phyloP scores from a whole-genome alignment of 2,797 vertebrate genomes.

The Ctenopoma kingsleyae region DNA sequence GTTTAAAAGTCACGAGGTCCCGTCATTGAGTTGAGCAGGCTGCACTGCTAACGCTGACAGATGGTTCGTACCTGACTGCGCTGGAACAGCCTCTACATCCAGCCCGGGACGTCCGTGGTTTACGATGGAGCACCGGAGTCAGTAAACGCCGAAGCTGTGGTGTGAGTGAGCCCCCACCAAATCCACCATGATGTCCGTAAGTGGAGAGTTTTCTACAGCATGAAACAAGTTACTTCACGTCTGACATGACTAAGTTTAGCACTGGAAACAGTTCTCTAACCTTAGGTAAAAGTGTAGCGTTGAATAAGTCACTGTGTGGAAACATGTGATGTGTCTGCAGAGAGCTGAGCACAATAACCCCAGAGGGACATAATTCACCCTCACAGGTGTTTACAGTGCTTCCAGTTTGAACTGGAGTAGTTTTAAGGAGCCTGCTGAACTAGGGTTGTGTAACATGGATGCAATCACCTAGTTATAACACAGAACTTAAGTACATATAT shows the following conservation, averaged over 20 bases:
- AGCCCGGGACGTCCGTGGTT: background rate
- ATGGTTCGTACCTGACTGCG: background rate
- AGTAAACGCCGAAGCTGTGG: background rate
- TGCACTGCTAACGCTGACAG: background rate
- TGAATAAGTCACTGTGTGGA: background rate
- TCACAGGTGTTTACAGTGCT: background rate
- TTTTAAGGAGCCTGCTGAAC: background rate
- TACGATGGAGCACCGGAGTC: constrained; percentile 18
- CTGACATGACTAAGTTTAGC: background rate
- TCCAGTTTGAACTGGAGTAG: too few relatives aligned
- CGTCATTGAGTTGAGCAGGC: background rate
- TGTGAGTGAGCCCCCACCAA: background rate
- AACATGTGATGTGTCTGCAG: background rate
- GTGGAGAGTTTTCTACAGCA: constrained; percentile 17
- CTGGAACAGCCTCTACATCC: background rate
- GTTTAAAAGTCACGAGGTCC: constrained; percentile 35
- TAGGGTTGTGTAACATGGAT: too few relatives aligned
- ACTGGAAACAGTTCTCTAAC: background rate
- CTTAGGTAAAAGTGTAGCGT: background rate
- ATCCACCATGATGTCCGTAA: constrained; percentile 70
- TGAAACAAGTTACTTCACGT: too few relatives aligned
- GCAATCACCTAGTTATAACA: too few relatives aligned
- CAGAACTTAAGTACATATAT: too few relatives aligned
- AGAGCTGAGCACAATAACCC: background rate
- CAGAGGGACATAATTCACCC: too few relatives aligned